Conservation (phyloP, 2,888 invertebrate species). For the Volucella bombylans region DNA sequence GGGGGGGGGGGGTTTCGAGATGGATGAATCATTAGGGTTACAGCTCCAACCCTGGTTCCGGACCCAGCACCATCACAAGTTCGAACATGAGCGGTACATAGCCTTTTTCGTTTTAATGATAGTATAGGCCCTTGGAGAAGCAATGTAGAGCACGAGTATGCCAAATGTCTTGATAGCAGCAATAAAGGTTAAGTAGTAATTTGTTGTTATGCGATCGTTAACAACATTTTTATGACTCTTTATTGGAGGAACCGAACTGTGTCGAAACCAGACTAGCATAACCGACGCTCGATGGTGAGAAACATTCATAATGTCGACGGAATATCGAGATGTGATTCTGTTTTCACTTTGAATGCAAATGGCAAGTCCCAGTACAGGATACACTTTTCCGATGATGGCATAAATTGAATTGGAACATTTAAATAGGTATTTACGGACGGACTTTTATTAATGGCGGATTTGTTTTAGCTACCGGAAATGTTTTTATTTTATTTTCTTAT, state of each 20-base stretch:
- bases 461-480: background rate
- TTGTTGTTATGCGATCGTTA: conserved; percentile 71
- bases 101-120: conserved; percentile 44
- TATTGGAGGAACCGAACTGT: conserved; percentile 17
- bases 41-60: background rate
- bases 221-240: conserved; percentile 59
- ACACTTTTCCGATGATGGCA: background rate
- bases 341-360: conserved; percentile 1
- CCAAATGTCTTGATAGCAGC: conserved; percentile 66
- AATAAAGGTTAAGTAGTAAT: conserved; percentile 73
- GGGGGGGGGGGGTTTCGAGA: background rate
- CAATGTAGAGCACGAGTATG: conserved; percentile 29
- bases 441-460: conserved; percentile 18
- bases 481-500: conserved; percentile 18
- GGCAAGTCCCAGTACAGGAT: background rate
- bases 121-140: conserved; percentile 35
- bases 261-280: background rate
- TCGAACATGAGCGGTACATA: conserved; percentile 23
- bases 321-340: conserved; percentile 17
- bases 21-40: conserved; percentile 20
- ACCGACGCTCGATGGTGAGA: background rate
- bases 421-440: conserved; percentile 7
- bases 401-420: conserved; percentile 10
- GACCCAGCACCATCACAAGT: background rate
- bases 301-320: conserved; percentile 42